These are phyloP conservation scores for Crotophaga sulcirostris DNA, from an alignment of 2,113 vertebrate species.

Conservation along the genomic window DNA sequence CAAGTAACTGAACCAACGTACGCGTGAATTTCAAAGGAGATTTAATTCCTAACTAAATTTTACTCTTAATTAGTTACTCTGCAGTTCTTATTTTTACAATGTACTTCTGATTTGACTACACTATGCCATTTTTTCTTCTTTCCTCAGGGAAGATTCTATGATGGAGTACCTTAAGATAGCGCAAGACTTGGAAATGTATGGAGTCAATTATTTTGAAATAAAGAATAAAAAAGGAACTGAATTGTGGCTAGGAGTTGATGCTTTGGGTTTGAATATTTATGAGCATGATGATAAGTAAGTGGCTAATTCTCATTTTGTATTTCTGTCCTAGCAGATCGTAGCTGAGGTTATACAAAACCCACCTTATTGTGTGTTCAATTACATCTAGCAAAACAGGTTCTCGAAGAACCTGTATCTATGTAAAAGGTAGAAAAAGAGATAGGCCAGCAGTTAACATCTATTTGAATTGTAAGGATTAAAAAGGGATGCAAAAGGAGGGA, in stretches of 20 bases:
- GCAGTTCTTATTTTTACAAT: not conserved
- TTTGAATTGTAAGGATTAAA: not conserved
- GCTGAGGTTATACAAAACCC: not conserved
- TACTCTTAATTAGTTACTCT: not conserved
- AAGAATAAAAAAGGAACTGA: slow-evolving; percentile 99
- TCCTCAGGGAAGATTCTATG: slow-evolving; percentile 94
- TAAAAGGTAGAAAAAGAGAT: not conserved
- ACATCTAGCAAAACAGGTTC: not conserved
- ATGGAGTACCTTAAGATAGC: slow-evolving; percentile 98
- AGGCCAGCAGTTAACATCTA: not conserved
- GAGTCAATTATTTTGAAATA: slow-evolving; percentile 99
- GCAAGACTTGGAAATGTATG: slow-evolving; percentile 98
- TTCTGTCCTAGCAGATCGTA: not conserved
- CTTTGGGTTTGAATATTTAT: slow-evolving; percentile 97
- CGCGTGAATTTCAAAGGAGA: not conserved
- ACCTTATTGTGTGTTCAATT: not conserved
- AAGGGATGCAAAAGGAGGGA: not conserved
- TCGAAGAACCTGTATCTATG: not conserved
- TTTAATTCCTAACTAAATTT: not conserved
- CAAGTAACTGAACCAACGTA: not conserved
- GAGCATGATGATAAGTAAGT: slow-evolving; percentile 96
- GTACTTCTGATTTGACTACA: not conserved
- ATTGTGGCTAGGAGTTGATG: slow-evolving; percentile 95
- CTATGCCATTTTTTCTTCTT: slow-evolving; percentile 14
- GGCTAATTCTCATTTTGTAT: not conserved